A percentile compares a stretch with the other conserved stretches of the same genome.
These are phyloP conservation scores for Calliphora vomitoria DNA, from an alignment of 2,888 invertebrate species.

Conservation along the genomic window DNA sequence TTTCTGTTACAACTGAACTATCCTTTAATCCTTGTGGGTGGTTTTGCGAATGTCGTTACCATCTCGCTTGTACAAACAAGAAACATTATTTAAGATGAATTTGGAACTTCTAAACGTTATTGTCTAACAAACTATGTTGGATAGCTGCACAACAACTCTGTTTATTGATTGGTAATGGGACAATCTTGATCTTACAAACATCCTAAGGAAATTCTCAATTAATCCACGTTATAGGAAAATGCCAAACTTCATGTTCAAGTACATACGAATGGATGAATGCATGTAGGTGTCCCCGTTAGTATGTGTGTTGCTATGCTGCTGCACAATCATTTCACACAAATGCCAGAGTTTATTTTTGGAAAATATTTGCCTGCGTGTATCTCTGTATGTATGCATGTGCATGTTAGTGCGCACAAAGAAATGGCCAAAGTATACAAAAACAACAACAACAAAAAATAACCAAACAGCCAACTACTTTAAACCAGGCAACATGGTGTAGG, in stretches of 20 bases:
- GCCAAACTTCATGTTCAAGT: not conserved
- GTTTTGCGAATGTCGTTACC: no score
- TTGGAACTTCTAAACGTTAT: no score
- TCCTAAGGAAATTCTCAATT: not conserved
- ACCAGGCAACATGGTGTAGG: conserved; percentile 43
- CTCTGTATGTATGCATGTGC: not conserved
- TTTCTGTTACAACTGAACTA: no score
- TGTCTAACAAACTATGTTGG: no score
- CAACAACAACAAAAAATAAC: not conserved
- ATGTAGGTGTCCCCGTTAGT: conserved; percentile 9
- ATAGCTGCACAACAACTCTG: no score
- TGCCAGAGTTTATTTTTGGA: not conserved
- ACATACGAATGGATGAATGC: not conserved
- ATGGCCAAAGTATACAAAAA: not conserved
- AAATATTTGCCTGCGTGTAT: not conserved
- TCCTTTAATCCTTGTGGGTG: no score
- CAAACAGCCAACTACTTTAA: conserved; percentile 27
- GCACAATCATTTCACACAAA: not conserved
- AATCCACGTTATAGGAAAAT: not conserved
- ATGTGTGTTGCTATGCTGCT: conserved; percentile 9
- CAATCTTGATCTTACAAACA: not conserved
- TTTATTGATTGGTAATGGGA: no score
- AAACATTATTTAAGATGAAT: no score
- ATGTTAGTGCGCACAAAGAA: not conserved
- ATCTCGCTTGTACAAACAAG: no score